A percentile compares a stretch with the other conserved stretches of the same genome.
Evolutionary conservation across 92 coral and sea anemone genomes (phyloP).

Genomic region (Palythoa caribaeorum): DNA sequence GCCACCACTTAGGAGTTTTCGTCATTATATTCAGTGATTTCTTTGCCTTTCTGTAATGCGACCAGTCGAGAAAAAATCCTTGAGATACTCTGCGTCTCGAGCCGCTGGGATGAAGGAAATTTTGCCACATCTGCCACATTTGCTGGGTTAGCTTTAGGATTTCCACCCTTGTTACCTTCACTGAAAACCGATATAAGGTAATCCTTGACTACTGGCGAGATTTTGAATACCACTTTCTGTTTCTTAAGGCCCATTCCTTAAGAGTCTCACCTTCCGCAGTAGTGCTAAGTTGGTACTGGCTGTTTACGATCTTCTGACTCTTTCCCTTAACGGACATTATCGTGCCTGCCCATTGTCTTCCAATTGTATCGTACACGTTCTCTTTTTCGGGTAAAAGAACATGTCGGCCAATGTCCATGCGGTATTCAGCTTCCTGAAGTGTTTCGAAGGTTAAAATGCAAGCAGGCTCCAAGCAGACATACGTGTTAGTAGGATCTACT

Average conservation of each 20-base stretch:
- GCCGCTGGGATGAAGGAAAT: constrained; percentile 46
- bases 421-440: constrained; percentile 59
- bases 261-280: not conserved
- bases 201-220: constrained; percentile 52
- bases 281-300: not conserved
- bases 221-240: constrained; percentile 28
- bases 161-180: constrained; percentile 40
- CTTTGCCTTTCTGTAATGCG: not conserved
- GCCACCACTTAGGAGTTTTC: not conserved
- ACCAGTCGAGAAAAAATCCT: constrained; percentile 56
- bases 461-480: constrained; percentile 53
- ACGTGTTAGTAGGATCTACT: not conserved
- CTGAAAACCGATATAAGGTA: constrained; percentile 36
- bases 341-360: constrained; percentile 56
- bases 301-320: constrained; percentile 46
- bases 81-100: constrained; percentile 48
- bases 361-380: constrained; percentile 40
- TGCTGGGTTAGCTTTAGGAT: constrained; percentile 53
- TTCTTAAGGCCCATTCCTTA: constrained; percentile 42
- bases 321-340: constrained; percentile 41
- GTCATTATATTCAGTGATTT: not conserved
- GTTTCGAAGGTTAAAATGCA: constrained; percentile 54
- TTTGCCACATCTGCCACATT: constrained; percentile 41
- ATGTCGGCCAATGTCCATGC: constrained; percentile 57
- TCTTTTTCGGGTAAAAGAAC: constrained; percentile 34